phyloP scores from a whole-genome alignment of 2,113 vertebrate species.

The Plecotus auritus region DNA sequence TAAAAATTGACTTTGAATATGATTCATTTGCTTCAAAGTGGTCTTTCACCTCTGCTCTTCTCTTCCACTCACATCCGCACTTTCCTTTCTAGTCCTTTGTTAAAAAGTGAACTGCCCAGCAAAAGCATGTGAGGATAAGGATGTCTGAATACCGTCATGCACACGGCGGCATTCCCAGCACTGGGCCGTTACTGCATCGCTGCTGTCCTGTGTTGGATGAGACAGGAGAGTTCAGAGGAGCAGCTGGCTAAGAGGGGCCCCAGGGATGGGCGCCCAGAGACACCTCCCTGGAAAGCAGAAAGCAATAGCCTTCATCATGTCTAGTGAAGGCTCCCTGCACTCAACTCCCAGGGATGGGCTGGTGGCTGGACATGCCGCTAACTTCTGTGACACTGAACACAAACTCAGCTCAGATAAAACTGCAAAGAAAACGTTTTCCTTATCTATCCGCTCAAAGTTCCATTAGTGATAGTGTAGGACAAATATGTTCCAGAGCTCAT shows the following conservation, averaged over 20 bases:
- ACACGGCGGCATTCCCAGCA: slow-evolving; percentile 30
- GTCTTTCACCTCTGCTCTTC: slow-evolving; percentile 65
- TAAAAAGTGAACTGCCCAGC: slow-evolving; percentile 66
- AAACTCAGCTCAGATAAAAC: not conserved
- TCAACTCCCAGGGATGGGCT: not conserved
- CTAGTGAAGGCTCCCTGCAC: too few species aligned
- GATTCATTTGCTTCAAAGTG: slow-evolving; percentile 61
- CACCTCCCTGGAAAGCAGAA: not conserved
- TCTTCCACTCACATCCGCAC: slow-evolving; percentile 58
- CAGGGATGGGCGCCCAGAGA: not conserved
- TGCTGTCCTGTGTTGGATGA: not conserved
- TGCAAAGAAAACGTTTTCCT: not conserved
- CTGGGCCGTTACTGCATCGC: not conserved
- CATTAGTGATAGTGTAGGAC: not conserved
- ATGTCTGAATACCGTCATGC: slow-evolving; percentile 66
- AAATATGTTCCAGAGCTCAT: not conserved
- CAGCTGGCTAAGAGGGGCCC: not conserved
- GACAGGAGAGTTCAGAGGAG: not conserved
- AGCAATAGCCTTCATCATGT: not conserved
- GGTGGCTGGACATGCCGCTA: not conserved
- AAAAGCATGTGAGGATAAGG: slow-evolving; percentile 42
- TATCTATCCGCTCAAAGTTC: not conserved
- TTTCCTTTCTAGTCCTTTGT: slow-evolving; percentile 70
- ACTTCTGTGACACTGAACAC: not conserved
- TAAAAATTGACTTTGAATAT: slow-evolving; percentile 70